Conservation (phyloP, 2,888 invertebrate genomes). For the Nasonia oneida region DNA sequence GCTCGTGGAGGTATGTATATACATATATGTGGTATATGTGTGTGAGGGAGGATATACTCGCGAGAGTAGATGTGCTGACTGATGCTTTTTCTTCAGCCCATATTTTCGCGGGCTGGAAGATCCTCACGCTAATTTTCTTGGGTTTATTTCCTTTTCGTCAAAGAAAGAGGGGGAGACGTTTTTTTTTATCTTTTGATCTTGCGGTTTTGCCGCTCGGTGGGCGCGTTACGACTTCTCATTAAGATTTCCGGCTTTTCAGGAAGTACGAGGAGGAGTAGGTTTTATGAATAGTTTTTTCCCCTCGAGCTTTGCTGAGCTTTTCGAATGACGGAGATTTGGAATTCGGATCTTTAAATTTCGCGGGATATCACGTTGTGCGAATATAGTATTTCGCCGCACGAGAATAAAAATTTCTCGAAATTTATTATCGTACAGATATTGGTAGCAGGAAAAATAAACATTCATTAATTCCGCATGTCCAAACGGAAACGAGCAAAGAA, state of each 20-base stretch:
- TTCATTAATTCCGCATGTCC: background rate
- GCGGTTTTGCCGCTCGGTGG: background rate
- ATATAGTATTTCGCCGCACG: too few species aligned
- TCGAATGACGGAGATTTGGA: too few species aligned
- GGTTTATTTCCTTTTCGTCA: background rate
- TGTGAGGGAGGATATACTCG: too few species aligned
- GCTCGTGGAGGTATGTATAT: background rate
- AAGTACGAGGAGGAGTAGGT: too few species aligned
- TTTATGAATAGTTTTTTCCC: too few species aligned
- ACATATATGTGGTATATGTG: too few species aligned
- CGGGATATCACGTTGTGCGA: too few species aligned
- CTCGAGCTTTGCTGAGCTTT: too few species aligned
- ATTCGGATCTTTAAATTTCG: too few species aligned
- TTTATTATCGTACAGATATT: too few species aligned
- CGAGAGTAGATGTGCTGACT: too few species aligned
- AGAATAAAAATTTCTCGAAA: too few species aligned
- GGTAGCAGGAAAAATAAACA: background rate
- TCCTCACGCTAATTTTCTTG: background rate
- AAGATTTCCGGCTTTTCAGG: background rate
- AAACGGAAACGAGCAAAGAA: background rate
- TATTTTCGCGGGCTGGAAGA: background rate
- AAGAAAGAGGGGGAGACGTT: background rate
- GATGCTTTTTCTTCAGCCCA: background rate
- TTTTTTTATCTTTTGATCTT: background rate
- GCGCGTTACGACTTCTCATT: background rate